A percentile compares a stretch with the other conserved stretches of the same genome.
Evolutionary conservation across 1,140 invertebrate genomes (phyloP).

Genomic region (Sweltsa coloradensis): DNA sequence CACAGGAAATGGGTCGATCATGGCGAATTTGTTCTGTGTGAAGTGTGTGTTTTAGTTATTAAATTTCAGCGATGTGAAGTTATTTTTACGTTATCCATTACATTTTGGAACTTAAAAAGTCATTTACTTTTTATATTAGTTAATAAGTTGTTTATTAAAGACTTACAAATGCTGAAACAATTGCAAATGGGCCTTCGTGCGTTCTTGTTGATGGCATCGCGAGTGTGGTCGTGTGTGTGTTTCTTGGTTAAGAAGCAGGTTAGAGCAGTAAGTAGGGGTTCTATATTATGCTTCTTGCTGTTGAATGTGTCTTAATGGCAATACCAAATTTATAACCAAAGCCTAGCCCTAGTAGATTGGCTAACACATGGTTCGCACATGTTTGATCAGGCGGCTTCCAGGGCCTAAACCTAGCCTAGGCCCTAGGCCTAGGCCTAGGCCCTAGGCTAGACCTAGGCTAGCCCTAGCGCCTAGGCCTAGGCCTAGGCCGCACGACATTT

Average conservation of each 20-base stretch:
- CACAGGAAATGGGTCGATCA: slow-evolving; percentile 16
- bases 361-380: too few relatives aligned
- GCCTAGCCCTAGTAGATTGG: too few relatives aligned
- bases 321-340: too few relatives aligned
- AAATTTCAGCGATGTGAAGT: slow-evolving; percentile 8
- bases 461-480: too few relatives aligned
- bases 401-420: too few relatives aligned
- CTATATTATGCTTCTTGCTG: not conserved
- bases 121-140: slow-evolving; percentile 7
- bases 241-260: slow-evolving; percentile 93
- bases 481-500: too few relatives aligned
- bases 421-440: too few relatives aligned
- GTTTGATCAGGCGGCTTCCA: too few relatives aligned
- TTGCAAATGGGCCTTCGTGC: slow-evolving; percentile 94
- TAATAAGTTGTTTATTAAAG: slow-evolving; percentile 10
- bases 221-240: slow-evolving; percentile 96
- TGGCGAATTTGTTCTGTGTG: too few relatives aligned
- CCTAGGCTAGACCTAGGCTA: too few relatives aligned
- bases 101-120: slow-evolving; percentile 1
- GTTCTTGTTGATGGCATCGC: slow-evolving; percentile 86
- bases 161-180: slow-evolving; percentile 76
- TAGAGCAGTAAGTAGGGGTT: slow-evolving; percentile 63
- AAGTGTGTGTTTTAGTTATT: slow-evolving; percentile 10
- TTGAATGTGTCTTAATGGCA: too few relatives aligned
- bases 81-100: slow-evolving; percentile 1